These are phyloP conservation scores for Tribolium madens DNA, from an alignment of 1,140 invertebrate genomes.

Conservation along the genomic window DNA sequence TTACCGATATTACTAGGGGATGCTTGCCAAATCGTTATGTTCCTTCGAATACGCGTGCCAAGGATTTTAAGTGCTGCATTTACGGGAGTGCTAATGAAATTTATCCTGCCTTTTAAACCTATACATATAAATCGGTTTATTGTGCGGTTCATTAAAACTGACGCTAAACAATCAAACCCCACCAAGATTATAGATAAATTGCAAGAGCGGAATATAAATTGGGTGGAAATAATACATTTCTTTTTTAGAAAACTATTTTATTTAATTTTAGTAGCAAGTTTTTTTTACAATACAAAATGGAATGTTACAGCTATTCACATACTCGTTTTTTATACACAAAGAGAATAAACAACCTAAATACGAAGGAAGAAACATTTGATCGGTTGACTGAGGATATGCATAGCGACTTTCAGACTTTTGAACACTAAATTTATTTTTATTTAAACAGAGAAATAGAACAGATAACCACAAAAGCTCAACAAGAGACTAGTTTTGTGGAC, in stretches of 20 bases:
- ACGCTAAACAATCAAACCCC: conserved; percentile 35
- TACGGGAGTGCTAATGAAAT: conserved; percentile 53
- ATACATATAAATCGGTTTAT: conserved; percentile 59
- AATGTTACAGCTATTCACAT: conserved; percentile 23
- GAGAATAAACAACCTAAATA: conserved; percentile 10
- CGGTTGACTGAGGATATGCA: conserved; percentile 5
- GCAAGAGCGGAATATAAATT: conserved; percentile 32
- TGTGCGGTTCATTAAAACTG: conserved; percentile 46
- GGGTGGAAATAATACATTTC: not conserved
- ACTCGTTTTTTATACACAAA: conserved; percentile 25
- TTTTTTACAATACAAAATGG: conserved; percentile 42
- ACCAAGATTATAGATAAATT: conserved; percentile 21
- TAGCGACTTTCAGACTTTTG: not conserved
- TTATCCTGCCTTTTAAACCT: conserved; percentile 53
- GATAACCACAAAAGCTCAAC: not conserved
- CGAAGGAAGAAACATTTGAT: conserved; percentile 19
- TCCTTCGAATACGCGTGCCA: conserved; percentile 49
- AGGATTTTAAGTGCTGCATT: conserved; percentile 52
- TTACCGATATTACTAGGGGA: conserved; percentile 44
- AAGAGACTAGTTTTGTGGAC: not conserved
- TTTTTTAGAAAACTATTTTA: conserved; percentile 40
- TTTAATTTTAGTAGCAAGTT: conserved; percentile 42
- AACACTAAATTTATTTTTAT: conserved; percentile 3
- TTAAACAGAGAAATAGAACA: not conserved
- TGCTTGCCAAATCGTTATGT: conserved; percentile 52